phyloP scores from a whole-genome alignment of 2,113 vertebrate genomes.

The Natator depressus region DNA sequence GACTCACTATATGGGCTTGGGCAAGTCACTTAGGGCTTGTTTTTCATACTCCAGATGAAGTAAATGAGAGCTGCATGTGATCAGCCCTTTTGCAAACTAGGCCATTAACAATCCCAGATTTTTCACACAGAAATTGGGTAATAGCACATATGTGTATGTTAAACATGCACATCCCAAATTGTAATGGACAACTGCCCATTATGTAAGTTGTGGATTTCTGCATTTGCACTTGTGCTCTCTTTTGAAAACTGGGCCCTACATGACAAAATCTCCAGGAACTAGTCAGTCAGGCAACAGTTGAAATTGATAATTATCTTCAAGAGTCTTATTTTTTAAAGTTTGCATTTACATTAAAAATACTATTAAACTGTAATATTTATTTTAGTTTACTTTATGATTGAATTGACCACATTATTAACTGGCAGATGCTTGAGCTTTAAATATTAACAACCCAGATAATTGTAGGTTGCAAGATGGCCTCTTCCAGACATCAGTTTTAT shows the following conservation, averaged over 20 bases:
- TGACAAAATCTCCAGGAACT: slow-evolving; percentile 17
- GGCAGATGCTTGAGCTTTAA: slow-evolving; percentile 22
- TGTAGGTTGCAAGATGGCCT: not conserved
- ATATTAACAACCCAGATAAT: not conserved
- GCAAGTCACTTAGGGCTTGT: slow-evolving; percentile 55
- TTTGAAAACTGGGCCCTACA: not conserved
- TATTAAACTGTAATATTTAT: not conserved
- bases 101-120: slow-evolving; percentile 22
- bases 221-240: not conserved
- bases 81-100: slow-evolving; percentile 64
- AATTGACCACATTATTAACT: not conserved
- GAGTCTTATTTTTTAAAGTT: not conserved
- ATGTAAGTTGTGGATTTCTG: slow-evolving; percentile 24
- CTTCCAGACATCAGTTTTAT: not conserved
- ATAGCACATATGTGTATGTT: slow-evolving; percentile 37
- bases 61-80: slow-evolving; percentile 56
- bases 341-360: slow-evolving; percentile 34
- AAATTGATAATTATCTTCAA: slow-evolving; percentile 23
- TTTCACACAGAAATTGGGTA: slow-evolving; percentile 25
- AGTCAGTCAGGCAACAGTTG: not conserved
- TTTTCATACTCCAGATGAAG: slow-evolving; percentile 69
- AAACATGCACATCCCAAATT: slow-evolving; percentile 47
- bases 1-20: slow-evolving; percentile 53
- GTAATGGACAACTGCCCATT: slow-evolving; percentile 23
- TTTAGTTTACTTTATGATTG: slow-evolving; percentile 31